Evolutionary conservation across 2,888 invertebrate species (phyloP).

Genomic region (Sphecodes monilicornis): DNA sequence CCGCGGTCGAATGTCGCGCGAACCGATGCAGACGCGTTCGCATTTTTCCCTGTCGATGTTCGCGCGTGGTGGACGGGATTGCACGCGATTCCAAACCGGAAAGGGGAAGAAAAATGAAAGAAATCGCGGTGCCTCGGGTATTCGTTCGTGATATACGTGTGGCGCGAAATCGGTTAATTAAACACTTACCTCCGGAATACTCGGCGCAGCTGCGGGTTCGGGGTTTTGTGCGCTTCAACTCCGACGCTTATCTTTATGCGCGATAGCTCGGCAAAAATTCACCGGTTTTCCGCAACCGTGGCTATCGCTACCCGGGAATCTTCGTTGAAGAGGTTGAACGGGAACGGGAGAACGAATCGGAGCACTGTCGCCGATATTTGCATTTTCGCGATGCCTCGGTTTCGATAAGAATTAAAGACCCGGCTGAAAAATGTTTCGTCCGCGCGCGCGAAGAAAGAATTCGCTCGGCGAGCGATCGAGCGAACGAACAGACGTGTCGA

Average conservation of each 20-base stretch:
- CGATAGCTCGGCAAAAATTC: neutral
- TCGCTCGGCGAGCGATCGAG: no score
- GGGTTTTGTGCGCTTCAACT: neutral
- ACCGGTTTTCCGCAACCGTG: neutral
- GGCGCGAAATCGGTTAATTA: slow-evolving; percentile 31
- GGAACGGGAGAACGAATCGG: slow-evolving; percentile 18
- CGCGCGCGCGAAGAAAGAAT: no score
- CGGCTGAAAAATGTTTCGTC: neutral
- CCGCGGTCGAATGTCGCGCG: neutral
- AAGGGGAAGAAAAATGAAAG: slow-evolving; percentile 5
- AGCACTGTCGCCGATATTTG: slow-evolving; percentile 36
- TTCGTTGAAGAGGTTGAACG: neutral
- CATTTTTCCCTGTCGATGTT: slow-evolving; percentile 23
- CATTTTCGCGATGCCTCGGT: neutral
- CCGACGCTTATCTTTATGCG: slow-evolving; percentile 1
- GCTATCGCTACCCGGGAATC: neutral
- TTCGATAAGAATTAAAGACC: neutral
- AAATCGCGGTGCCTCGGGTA: neutral
- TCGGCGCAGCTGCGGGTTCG: neutral
- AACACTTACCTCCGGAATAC: slow-evolving; percentile 27
- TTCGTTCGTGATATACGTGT: neutral
- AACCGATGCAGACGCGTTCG: neutral
- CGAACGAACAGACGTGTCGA: neutral
- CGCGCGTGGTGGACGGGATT: slow-evolving; percentile 16
- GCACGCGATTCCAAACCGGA: slow-evolving; percentile 11